Evolutionary conservation across 1,140 invertebrate species (phyloP).

Genomic region (Babylonia areolata): DNA sequence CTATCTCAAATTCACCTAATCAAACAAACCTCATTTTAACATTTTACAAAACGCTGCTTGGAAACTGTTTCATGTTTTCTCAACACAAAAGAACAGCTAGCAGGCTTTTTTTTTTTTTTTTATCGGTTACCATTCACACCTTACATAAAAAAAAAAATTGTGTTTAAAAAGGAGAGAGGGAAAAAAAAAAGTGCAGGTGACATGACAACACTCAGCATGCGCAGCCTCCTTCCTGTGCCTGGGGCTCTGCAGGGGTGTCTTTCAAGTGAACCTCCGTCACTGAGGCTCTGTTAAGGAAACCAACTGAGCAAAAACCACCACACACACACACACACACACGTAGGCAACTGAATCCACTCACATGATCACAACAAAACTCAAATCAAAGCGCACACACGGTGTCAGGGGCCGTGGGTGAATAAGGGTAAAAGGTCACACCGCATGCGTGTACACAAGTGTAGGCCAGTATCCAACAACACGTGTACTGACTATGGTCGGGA

Average conservation of each 20-base stretch:
- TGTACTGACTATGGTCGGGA: too few species aligned
- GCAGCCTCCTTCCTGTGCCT: constrained; percentile 91
- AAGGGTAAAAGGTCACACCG: neutral
- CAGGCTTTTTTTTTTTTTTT: too few species aligned
- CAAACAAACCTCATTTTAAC: too few species aligned
- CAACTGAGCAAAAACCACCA: neutral
- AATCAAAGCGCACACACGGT: neutral
- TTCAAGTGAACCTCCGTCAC: constrained; percentile 99
- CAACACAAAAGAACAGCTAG: too few species aligned
- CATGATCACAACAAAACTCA: neutral
- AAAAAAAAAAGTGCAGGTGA: neutral
- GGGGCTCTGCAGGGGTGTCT: constrained; percentile 94
- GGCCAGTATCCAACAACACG: too few species aligned
- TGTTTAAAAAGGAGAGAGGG: neutral
- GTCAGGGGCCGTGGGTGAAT: neutral
- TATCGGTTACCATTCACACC: neutral
- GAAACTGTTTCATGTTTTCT: too few species aligned
- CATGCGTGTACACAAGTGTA: neutral
- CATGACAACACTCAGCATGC: constrained; percentile 83
- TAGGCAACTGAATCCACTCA: neutral
- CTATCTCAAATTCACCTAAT: too few species aligned
- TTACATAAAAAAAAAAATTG: constrained; percentile 24
- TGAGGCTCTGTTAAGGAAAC: constrained; percentile 82
- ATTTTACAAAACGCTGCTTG: too few species aligned
- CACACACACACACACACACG: neutral